Evolutionary conservation across 30 jellyfish, hydroid and myxozoan species (phyloP).

Genomic region (Aurelia sp.): DNA sequence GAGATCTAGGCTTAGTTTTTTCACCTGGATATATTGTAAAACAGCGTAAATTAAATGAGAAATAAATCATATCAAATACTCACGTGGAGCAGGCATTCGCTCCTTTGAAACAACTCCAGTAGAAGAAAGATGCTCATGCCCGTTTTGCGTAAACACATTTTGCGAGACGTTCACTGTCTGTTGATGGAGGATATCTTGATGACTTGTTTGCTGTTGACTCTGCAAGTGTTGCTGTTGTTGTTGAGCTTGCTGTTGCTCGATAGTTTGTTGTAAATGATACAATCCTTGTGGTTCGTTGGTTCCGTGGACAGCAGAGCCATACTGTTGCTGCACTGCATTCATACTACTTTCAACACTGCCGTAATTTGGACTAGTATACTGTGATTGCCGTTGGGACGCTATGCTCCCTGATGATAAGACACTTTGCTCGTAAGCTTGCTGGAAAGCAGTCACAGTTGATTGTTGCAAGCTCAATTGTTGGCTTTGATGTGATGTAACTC

Average conservation of each 20-base stretch:
- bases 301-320: background rate
- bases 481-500: background rate
- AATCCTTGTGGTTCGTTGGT: background rate
- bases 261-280: background rate
- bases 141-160: too few species aligned
- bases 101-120: too few species aligned
- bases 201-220: background rate
- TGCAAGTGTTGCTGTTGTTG: conserved; percentile 10
- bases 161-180: too few species aligned
- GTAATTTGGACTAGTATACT: background rate
- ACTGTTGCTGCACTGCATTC: conserved; percentile 4
- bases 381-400: background rate
- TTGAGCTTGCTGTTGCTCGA: background rate
- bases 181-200: background rate
- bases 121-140: too few species aligned
- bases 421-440: background rate
- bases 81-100: too few species aligned
- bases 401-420: too few species aligned
- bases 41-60: too few species aligned
- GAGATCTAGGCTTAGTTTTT: too few species aligned
- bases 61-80: too few species aligned
- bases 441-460: background rate
- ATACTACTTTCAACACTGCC: background rate
- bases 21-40: too few species aligned
- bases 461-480: background rate